phyloP scores from a whole-genome alignment of 1,140 invertebrate species.

The Trachymyrmex septentrionalis region DNA sequence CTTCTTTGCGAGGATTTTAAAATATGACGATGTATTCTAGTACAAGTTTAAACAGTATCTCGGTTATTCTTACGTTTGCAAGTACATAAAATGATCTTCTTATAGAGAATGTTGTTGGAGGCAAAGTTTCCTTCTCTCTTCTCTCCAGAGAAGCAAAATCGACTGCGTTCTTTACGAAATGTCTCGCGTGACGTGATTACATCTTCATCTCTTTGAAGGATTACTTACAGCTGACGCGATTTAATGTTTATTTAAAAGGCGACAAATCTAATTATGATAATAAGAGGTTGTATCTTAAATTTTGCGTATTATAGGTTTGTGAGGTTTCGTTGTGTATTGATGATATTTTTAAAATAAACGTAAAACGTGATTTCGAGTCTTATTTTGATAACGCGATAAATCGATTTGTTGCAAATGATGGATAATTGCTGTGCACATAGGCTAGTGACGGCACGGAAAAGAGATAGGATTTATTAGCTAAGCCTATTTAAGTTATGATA shows the following conservation, averaged over 20 bases:
- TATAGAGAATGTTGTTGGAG: neutral
- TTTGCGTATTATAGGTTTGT: constrained; percentile 20
- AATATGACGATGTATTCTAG: no score
- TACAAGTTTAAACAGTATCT: no score
- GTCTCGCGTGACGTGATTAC: constrained; percentile 66
- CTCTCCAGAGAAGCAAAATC: neutral
- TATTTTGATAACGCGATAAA: neutral
- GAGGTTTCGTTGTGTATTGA: neutral
- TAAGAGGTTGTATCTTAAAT: constrained; percentile 4
- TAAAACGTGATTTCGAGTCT: neutral
- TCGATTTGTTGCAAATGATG: constrained; percentile 44
- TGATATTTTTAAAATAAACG: neutral
- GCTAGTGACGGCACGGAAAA: neutral
- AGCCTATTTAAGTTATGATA: constrained; percentile 26
- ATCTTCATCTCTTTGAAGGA: constrained; percentile 34
- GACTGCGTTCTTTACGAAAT: constrained; percentile 13
- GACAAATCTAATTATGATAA: constrained; percentile 61
- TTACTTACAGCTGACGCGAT: neutral
- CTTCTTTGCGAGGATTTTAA: no score
- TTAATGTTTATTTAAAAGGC: constrained; percentile 21
- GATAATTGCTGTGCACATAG: constrained; percentile 63
- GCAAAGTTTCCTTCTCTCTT: neutral
- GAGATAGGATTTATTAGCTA: constrained; percentile 48
- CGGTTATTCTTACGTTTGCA: no score
- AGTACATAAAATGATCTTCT: no score